Conservation (phyloP, 2,113 vertebrate genomes). For the Columbina picui region DNA sequence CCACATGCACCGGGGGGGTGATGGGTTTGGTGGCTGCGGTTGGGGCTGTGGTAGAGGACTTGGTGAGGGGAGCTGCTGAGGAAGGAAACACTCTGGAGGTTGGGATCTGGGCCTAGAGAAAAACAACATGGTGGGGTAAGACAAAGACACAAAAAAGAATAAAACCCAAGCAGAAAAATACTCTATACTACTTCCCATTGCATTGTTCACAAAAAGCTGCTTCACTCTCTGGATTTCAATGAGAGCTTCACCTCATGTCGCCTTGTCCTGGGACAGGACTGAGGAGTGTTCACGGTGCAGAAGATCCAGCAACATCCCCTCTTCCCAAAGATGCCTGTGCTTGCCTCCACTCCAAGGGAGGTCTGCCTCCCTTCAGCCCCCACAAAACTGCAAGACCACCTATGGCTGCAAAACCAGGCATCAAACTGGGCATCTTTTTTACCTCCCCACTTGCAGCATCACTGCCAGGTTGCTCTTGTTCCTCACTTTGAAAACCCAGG, state of each 20-base stretch:
- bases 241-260: background rate
- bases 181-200: background rate
- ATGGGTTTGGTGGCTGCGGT: slow-evolving; percentile 12
- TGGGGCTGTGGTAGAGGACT: slow-evolving; percentile 9
- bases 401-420: background rate
- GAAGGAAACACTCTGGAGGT: slow-evolving; percentile 53
- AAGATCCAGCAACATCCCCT: background rate
- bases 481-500: background rate
- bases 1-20: background rate
- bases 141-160: background rate
- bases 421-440: background rate
- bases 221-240: background rate
- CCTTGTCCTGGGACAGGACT: background rate
- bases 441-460: background rate
- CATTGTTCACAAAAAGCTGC: background rate
- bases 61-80: slow-evolving; percentile 65
- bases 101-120: slow-evolving; percentile 68
- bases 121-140: background rate
- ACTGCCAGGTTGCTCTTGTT: background rate
- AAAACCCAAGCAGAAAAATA: background rate
- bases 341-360: background rate
- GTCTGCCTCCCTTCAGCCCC: background rate
- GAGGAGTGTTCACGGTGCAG: background rate
- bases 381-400: background rate
- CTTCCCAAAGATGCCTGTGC: background rate